A percentile compares a stretch with the other conserved stretches of the same genome.
phyloP scores from a whole-genome alignment of 2,113 vertebrate species.

The Nestor notabilis region DNA sequence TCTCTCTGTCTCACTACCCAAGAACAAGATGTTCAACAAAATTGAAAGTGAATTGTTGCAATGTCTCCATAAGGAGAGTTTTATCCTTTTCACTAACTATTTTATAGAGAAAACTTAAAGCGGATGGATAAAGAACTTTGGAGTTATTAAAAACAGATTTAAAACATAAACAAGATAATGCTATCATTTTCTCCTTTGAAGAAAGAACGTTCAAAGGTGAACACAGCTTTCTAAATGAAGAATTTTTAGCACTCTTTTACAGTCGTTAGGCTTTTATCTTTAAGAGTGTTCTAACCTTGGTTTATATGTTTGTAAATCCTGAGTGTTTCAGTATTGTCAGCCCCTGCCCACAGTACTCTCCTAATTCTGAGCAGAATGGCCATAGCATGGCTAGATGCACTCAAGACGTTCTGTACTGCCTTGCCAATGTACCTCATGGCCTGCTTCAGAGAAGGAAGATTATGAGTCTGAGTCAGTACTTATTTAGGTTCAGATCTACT shows the following conservation, averaged over 20 bases:
- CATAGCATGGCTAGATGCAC: background rate
- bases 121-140: background rate
- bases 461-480: background rate
- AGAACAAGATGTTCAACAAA: background rate
- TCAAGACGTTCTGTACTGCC: background rate
- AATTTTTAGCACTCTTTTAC: background rate
- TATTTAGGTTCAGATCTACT: background rate
- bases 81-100: background rate
- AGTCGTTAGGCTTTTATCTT: background rate
- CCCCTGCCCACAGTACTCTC: background rate
- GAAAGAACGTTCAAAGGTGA: background rate
- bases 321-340: background rate
- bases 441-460: background rate
- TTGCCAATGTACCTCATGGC: background rate
- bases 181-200: background rate
- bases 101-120: background rate
- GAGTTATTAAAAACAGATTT: background rate
- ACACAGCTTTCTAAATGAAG: background rate
- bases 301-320: background rate
- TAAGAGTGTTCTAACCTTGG: background rate
- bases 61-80: background rate
- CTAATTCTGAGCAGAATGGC: background rate
- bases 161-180: background rate
- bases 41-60: background rate
- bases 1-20: background rate